Conservation (phyloP, 2,888 invertebrate genomes). For the Poecilus cupreus region DNA sequence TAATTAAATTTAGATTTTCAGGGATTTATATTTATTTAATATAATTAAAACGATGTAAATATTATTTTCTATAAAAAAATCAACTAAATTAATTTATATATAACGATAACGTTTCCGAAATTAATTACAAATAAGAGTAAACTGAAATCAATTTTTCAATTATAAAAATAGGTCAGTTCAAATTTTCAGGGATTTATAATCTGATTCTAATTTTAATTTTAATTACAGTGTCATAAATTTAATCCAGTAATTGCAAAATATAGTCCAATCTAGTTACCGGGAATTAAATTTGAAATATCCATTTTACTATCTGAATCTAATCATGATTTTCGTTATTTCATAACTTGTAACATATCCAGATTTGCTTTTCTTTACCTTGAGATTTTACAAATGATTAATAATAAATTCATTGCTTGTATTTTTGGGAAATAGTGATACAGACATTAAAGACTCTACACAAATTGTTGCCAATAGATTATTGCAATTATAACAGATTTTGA, state of each 20-base stretch:
- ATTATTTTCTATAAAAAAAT: neutral
- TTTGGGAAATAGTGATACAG: too few species aligned
- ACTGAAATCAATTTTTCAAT: constrained; percentile 29
- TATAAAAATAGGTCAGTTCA: constrained; percentile 27
- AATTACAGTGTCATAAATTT: constrained; percentile 21
- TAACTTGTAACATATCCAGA: too few species aligned
- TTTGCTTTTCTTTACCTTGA: too few species aligned
- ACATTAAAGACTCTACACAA: too few species aligned
- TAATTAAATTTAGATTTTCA: constrained; percentile 1
- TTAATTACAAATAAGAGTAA: neutral
- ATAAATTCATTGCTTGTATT: too few species aligned
- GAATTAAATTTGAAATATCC: too few species aligned
- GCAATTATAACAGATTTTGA: too few species aligned
- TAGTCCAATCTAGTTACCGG: neutral
- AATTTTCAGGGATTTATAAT: neutral
- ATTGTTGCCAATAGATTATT: too few species aligned
- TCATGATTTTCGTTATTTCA: too few species aligned
- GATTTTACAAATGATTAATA: too few species aligned
- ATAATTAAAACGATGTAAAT: neutral
- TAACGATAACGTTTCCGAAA: neutral
- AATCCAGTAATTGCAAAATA: constrained; percentile 6
- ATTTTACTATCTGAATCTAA: too few species aligned
- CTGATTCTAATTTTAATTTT: constrained; percentile 15
- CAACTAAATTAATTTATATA: neutral
- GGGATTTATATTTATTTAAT: neutral